Conservation (phyloP, 2,113 vertebrate genomes). For the Dendrocopos noguchii region DNA sequence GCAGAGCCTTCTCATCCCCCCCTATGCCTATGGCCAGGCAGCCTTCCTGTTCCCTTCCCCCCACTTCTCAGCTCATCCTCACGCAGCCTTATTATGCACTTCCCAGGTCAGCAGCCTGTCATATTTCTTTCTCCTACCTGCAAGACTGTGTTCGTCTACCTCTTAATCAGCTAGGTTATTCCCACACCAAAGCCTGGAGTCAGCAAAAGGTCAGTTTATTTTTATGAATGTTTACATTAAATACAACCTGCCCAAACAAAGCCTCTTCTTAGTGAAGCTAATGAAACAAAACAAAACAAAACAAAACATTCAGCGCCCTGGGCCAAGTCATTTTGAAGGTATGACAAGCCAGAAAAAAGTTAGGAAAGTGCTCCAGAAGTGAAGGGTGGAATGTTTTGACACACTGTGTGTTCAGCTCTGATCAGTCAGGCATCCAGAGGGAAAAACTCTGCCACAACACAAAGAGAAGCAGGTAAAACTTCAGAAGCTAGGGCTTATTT, state of each 20-base stretch:
- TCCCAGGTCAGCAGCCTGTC: not conserved
- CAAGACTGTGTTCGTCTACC: not conserved
- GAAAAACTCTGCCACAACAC: fast-evolving
- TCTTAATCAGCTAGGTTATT: not conserved
- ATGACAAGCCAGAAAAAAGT: not conserved
- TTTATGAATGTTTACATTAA: constrained; percentile 19
- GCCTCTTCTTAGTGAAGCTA: not conserved
- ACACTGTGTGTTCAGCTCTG: not conserved
- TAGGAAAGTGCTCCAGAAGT: not conserved
- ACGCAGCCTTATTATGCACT: not conserved
- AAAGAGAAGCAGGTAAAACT: not conserved
- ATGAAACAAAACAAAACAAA: constrained; percentile 23
- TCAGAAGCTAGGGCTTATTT: not conserved
- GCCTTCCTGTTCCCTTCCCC: not conserved
- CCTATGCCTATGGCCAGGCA: not conserved
- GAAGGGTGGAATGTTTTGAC: constrained; percentile 3
- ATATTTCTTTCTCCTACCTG: not conserved
- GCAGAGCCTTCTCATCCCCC: not conserved
- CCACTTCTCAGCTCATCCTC: not conserved
- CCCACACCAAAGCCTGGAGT: not conserved
- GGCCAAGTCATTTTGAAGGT: not conserved
- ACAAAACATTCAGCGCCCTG: not conserved
- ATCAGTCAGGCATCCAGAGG: fast-evolving
- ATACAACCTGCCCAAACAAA: constrained; percentile 6
- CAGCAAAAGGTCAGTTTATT: not conserved